phyloP scores from a whole-genome alignment of 2,797 vertebrate genomes.

The Spatula clypeata region DNA sequence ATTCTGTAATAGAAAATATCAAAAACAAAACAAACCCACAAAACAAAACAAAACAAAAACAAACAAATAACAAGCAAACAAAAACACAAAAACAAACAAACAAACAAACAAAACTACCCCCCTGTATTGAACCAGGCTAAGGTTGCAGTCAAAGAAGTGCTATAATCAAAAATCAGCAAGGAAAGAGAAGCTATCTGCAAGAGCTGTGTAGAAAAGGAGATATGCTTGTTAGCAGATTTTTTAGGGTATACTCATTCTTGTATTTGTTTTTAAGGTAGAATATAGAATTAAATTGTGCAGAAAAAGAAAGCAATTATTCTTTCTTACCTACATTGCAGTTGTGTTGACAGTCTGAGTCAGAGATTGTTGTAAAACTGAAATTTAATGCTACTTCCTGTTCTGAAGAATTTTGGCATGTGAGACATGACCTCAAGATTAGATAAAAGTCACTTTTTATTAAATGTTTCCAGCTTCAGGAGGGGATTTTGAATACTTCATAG shows the following conservation, averaged over 20 bases:
- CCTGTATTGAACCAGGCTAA: conserved; percentile 31
- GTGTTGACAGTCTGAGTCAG: neutral
- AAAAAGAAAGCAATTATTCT: neutral
- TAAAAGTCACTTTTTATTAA: neutral
- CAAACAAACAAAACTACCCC: neutral
- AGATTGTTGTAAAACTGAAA: neutral
- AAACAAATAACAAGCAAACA: no score
- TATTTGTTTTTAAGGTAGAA: neutral
- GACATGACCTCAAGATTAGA: neutral
- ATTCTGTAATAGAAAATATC: conserved; percentile 20
- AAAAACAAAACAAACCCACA: neutral
- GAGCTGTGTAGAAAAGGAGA: neutral
- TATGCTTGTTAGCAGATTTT: neutral
- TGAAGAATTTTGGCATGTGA: neutral
- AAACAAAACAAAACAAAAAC: neutral
- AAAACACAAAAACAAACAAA: neutral
- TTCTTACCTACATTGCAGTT: neutral
- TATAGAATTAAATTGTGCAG: neutral
- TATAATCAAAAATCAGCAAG: conserved; percentile 58
- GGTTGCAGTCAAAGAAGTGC: neutral
- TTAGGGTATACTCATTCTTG: neutral
- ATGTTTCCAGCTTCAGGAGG: neutral
- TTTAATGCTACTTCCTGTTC: neutral
- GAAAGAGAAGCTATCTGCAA: conserved; percentile 14
- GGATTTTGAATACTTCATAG: neutral